Base-by-base conservation (phyloP, 2,113 vertebrate genomes). In the Stictonetta naevosa region DNA sequence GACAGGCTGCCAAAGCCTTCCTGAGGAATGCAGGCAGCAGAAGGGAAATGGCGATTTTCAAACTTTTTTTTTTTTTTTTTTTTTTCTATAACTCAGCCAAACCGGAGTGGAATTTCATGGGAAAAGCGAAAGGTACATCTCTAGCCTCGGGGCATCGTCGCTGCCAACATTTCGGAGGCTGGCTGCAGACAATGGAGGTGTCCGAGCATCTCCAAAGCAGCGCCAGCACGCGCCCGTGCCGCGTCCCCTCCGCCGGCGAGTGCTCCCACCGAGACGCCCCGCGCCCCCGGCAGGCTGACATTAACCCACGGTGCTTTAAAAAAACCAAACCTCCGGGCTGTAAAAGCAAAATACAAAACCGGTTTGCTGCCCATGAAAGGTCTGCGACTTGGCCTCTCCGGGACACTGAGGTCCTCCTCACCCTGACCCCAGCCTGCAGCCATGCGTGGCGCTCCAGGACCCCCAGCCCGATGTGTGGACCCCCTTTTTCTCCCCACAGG, bases 41-140 rank as follows among this genome's bases (percentile, higher is more conserved):
- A 96, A 97, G 95, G 96, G 96, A 97, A 97, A 97, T 96, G 95
- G 96, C 46, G 74, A 93, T 95, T 96, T 97, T 96, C 78, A 92
- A 95, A 96, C 82, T 88, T 88, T 90, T 95, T 93, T 55, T 63
- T 44, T 73, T 77, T 77, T 42, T 58, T 40, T 93, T 55, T 63
- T 44, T 74, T 78, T 78, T n/a, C 44, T 34, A 90, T 78, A 97
- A 90, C 92, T 81, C 88, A 83, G 90, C 92, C 95, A 97, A 96
- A 96, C 92, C 96, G 92, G 95, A 92, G 86, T 96, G 95, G 95
- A 96, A 97, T 97, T 97, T 97, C 95, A 93, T 96, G 96, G 96
- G 92, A 96, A 96, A 96, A 94, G 74, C 5, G 69, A 96, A 97
- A 97, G 95, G 95, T 97, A 94, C 93, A 93, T 96, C 96, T 96